phyloP scores from a whole-genome alignment of 2,113 vertebrate species.

The Pelusios castaneus region DNA sequence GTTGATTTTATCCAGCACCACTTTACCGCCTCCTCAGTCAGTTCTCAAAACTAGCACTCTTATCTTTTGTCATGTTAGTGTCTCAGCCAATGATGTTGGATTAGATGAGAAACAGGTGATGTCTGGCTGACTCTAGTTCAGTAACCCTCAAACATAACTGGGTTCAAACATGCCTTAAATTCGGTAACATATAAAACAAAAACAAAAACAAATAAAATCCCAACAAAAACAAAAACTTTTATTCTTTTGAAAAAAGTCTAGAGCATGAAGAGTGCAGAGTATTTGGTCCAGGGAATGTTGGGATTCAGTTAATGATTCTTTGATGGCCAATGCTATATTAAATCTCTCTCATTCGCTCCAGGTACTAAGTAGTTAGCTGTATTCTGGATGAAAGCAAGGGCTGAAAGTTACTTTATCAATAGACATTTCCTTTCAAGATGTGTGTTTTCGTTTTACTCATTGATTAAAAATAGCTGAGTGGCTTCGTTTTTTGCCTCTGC shows the following conservation, averaged over 20 bases:
- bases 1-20: background rate
- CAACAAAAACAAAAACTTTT: background rate
- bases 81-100: background rate
- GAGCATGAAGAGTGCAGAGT: fast-evolving
- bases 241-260: background rate
- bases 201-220: background rate
- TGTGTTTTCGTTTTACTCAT: background rate
- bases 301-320: background rate
- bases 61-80: background rate
- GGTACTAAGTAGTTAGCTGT: background rate
- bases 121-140: background rate
- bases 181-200: background rate
- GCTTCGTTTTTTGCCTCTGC: background rate
- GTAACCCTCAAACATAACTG: background rate
- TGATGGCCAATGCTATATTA: background rate
- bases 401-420: background rate
- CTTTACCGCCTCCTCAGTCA: background rate
- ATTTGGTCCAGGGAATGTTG: fast-evolving
- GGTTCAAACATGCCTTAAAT: background rate
- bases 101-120: fast-evolving
- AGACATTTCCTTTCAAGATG: background rate
- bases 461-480: background rate
- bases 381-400: background rate
- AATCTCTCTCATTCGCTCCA: fast-evolving
- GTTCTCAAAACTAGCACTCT: background rate